Base-by-base conservation (phyloP, 2,888 invertebrate species). In the Lordiphosa andalusiaca region DNA sequence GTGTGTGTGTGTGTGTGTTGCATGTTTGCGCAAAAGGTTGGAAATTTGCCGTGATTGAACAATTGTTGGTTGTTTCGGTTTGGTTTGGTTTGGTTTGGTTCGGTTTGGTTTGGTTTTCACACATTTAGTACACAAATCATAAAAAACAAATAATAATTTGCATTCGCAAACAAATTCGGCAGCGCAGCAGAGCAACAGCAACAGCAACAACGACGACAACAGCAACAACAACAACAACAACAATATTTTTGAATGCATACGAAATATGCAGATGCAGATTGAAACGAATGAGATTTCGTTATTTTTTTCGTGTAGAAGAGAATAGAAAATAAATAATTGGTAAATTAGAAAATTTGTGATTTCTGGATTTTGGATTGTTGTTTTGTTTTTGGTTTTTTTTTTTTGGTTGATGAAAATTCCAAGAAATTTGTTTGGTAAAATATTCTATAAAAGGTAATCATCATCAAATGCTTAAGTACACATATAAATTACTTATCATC, bases 241-340 rank as follows among this genome's bases (percentile, higher is more conserved):
- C 54, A 62, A 35, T 46, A 56, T 39, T 59, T 37, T 36, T 36
- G n/a, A 5, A 21, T 63, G 57, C 64, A 64, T 64, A 67, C 74
- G 75, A 68, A 65, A 76, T 71, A 74, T 74, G 73, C 74, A 78
- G 73, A 75, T 76, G 69, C 75, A 56, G 55, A 9, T 30, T 53
- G 71, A 62, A 70, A 56, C 37, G 54, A 57, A 68, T 71, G 55
- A 53, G 54, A 56, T 54, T 53, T 71, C 75, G 67, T 76, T 62
- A 58, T 64, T 48, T 71, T 65, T 54, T 82, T 81, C 76, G 85
- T 84, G 84, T 78, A 86, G 87, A 87, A 85, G 86, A 85, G 85
- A 87, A 86, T 87, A 84, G 84, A 87, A 87, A 86, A 87, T 80
- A 86, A 80, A 86, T 65, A 86, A 74, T 86, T 72, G 75, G 49